A percentile compares a stretch with the other conserved stretches of the same genome.
These are phyloP conservation scores for Xiphydria camelus DNA, from an alignment of 2,888 invertebrate genomes.

Conservation along the genomic window DNA sequence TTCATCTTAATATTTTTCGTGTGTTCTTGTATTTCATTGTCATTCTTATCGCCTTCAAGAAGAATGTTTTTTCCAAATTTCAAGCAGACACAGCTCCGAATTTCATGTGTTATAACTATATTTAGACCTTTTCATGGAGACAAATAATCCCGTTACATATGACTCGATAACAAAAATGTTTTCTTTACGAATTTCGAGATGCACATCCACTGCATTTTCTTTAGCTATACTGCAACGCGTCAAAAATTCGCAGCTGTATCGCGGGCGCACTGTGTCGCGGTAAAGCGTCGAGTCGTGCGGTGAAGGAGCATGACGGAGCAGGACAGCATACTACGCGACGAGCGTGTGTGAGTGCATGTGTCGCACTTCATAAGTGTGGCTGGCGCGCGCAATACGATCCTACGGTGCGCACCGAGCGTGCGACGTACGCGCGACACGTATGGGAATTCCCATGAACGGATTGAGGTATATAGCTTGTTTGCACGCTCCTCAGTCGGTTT, in stretches of 20 bases:
- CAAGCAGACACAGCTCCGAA: too few species aligned
- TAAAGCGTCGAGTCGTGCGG: constrained; percentile 28
- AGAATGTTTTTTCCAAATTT: too few species aligned
- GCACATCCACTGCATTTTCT: too few species aligned
- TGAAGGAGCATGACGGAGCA: constrained; percentile 18
- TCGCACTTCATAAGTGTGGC: constrained; percentile 46
- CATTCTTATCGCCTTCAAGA: too few species aligned
- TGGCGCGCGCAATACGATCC: constrained; percentile 44
- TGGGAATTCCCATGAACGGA: constrained; percentile 31
- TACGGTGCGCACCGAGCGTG: not conserved
- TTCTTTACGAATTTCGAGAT: too few species aligned
- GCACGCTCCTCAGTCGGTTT: constrained; percentile 1
- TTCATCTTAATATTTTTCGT: too few species aligned
- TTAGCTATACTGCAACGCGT: not conserved
- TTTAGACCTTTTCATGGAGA: too few species aligned
- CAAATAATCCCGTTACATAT: too few species aligned
- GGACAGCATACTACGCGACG: constrained; percentile 18
- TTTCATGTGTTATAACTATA: too few species aligned
- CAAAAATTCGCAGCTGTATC: constrained; percentile 6
- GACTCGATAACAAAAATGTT: too few species aligned
- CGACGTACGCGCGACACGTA: constrained; percentile 16
- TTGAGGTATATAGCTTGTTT: constrained; percentile 19
- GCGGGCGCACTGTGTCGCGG: constrained; percentile 14
- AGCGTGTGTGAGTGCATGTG: not conserved
- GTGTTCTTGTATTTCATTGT: too few species aligned